A percentile compares a stretch with the other conserved stretches of the same genome.
Conservation (phyloP, 2,113 vertebrate species). For the Patagioenas fasciata region DNA sequence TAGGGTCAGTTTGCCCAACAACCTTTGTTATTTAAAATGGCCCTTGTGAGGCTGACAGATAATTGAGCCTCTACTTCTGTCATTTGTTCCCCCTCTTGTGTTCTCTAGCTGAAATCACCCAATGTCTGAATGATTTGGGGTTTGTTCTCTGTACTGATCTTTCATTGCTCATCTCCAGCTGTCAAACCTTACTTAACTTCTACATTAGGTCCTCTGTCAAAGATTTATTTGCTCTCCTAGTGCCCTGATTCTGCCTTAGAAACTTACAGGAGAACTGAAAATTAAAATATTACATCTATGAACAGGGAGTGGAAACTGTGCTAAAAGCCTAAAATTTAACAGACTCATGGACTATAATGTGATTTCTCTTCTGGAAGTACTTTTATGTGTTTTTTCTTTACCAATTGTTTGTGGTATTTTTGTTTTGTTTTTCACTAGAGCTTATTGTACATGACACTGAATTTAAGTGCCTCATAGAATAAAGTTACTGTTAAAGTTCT, state of each 20-base stretch:
- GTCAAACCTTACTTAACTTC: neutral
- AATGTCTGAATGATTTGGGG: neutral
- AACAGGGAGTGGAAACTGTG: neutral
- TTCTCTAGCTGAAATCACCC: neutral
- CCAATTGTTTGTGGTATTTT: neutral
- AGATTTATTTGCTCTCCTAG: neutral
- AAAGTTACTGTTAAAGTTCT: neutral
- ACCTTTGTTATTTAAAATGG: neutral
- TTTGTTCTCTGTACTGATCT: neutral
- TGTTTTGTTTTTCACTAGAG: neutral
- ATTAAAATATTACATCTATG: neutral
- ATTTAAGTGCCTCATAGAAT: neutral
- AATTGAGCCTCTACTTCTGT: neutral
- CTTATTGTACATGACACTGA: neutral
- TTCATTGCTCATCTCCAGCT: neutral
- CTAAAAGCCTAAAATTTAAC: neutral
- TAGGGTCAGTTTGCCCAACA: neutral
- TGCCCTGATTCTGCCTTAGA: neutral
- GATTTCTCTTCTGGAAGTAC: neutral
- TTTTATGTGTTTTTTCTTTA: neutral
- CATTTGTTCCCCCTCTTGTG: neutral
- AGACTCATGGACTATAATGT: neutral
- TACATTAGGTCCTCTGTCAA: neutral
- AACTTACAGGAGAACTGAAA: neutral
- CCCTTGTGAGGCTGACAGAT: neutral